Evolutionary conservation across 1,140 invertebrate genomes (phyloP).

Genomic region (Tetragonula clypearis): DNA sequence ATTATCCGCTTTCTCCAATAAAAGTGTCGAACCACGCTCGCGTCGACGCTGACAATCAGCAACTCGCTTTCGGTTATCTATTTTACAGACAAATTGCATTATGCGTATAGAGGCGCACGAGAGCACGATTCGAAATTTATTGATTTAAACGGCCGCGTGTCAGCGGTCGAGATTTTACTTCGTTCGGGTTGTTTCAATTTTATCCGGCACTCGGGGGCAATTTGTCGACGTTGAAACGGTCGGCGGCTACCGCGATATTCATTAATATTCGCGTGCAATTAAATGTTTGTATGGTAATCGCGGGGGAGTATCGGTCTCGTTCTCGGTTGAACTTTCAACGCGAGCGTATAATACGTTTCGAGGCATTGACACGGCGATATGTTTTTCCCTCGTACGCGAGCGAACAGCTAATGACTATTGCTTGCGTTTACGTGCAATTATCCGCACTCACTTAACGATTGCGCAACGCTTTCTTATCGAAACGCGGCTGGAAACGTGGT

Average conservation of each 20-base stretch:
- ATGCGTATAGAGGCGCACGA: not conserved
- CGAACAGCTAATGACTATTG: slow-evolving; percentile 4
- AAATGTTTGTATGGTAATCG: slow-evolving; percentile 6
- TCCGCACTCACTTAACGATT: slow-evolving; percentile 19
- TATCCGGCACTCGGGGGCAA: not conserved
- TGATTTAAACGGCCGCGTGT: slow-evolving; percentile 41
- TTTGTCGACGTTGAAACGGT: not conserved
- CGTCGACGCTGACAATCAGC: not conserved
- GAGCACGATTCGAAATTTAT: not conserved
- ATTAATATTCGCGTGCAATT: slow-evolving; percentile 24
- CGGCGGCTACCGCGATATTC: not conserved
- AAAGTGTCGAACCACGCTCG: not conserved
- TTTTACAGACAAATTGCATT: slow-evolving; percentile 45
- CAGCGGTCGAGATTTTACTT: too few species aligned
- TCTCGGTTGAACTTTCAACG: slow-evolving; percentile 30
- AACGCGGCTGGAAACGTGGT: not conserved
- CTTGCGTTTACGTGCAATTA: slow-evolving; percentile 32
- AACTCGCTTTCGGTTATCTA: slow-evolving; percentile 24
- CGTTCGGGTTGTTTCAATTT: not conserved
- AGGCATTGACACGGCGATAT: slow-evolving; percentile 10
- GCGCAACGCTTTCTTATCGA: slow-evolving; percentile 20
- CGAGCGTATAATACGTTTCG: not conserved
- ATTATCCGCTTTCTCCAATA: slow-evolving; percentile 36
- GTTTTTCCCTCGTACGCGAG: not conserved
- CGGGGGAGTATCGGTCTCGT: not conserved